Conservation (phyloP, 2,797 vertebrate genomes). For the Takifugu rubripes region DNA sequence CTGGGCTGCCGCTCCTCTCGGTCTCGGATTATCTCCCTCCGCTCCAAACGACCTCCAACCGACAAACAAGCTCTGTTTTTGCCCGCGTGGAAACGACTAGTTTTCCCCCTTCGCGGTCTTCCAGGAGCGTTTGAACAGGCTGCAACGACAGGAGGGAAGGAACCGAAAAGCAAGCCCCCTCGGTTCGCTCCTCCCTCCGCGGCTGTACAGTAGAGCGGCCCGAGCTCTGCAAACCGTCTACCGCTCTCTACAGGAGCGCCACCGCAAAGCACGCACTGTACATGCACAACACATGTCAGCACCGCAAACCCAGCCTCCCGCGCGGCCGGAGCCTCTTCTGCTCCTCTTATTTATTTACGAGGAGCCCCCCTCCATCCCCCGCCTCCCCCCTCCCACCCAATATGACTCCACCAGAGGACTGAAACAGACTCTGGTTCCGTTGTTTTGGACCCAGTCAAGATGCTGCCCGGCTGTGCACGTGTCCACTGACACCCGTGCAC, state of each 20-base stretch:
- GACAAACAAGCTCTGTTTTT: neutral
- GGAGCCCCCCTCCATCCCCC: slow-evolving; percentile 1
- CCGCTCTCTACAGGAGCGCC: slow-evolving; percentile 79
- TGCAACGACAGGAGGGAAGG: slow-evolving; percentile 67
- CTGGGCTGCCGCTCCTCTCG: slow-evolving; percentile 16
- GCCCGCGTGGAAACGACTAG: slow-evolving; percentile 14
- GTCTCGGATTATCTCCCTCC: slow-evolving; percentile 36
- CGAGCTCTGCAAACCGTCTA: slow-evolving; percentile 67
- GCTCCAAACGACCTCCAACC: slow-evolving; percentile 13
- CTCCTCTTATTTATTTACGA: slow-evolving; percentile 47
- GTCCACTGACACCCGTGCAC: too few species aligned
- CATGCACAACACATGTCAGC: slow-evolving; percentile 18
- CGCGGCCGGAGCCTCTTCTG: slow-evolving; percentile 2
- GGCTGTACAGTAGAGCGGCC: slow-evolving; percentile 67
- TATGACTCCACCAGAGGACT: too few species aligned
- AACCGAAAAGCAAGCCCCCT: slow-evolving; percentile 69
- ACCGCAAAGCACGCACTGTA: slow-evolving; percentile 56
- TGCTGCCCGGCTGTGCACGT: too few species aligned
- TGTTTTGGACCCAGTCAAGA: too few species aligned
- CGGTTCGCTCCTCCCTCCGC: slow-evolving; percentile 77
- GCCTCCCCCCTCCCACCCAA: neutral
- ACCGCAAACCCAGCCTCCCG: neutral
- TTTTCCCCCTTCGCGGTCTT: slow-evolving; percentile 39
- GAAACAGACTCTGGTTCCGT: too few species aligned
- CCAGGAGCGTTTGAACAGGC: slow-evolving; percentile 54